These are phyloP conservation scores for Luidia sarsii DNA, from an alignment of 53 echinoderm and acorn worm species.

Conservation along the genomic window DNA sequence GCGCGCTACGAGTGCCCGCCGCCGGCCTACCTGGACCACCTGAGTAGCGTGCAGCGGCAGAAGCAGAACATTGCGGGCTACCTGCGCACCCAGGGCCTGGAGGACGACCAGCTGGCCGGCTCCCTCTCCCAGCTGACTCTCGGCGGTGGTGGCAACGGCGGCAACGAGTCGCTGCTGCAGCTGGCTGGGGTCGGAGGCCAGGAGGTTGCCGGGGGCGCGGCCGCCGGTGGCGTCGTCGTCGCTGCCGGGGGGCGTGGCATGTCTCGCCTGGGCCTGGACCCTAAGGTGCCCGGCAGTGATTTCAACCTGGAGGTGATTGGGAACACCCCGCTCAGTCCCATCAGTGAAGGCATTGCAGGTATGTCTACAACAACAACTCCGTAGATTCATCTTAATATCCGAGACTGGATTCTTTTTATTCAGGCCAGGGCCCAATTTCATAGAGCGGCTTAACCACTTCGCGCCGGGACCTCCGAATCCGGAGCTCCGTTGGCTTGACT, in stretches of 20 bases:
- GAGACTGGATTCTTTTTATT: too few relatives aligned
- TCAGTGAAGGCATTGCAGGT: conserved; percentile 77
- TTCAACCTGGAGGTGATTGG: conserved; percentile 63
- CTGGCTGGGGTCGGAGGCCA: too few relatives aligned
- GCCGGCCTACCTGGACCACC: conserved; percentile 77
- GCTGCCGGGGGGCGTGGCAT: conserved; percentile 44
- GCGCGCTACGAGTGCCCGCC: conserved; percentile 60
- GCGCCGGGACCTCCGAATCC: too few relatives aligned
- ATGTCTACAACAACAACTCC: too few relatives aligned
- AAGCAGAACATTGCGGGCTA: conserved; percentile 50
- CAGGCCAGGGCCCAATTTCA: too few relatives aligned
- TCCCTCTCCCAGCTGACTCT: conserved; percentile 69
- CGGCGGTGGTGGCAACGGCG: conserved; percentile 50
- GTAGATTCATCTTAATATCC: too few relatives aligned
- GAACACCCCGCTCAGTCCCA: conserved; percentile 77
- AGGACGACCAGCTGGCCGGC: conserved; percentile 73
- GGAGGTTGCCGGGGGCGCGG: conserved; percentile 14
- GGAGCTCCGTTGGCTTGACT: too few relatives aligned
- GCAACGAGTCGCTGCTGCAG: conserved; percentile 57
- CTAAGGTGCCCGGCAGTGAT: conserved; percentile 51
- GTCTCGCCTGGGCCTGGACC: conserved; percentile 57
- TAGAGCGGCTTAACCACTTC: too few relatives aligned
- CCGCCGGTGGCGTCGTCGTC: background rate
- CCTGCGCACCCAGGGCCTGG: conserved; percentile 55
- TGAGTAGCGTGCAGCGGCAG: conserved; percentile 61